Percentiles rank a stretch among this genome's conserved stretches.
These are phyloP conservation scores for Tenualosa thibaudeaui DNA, from an alignment of 2,797 vertebrate genomes.

Conservation along the genomic window DNA sequence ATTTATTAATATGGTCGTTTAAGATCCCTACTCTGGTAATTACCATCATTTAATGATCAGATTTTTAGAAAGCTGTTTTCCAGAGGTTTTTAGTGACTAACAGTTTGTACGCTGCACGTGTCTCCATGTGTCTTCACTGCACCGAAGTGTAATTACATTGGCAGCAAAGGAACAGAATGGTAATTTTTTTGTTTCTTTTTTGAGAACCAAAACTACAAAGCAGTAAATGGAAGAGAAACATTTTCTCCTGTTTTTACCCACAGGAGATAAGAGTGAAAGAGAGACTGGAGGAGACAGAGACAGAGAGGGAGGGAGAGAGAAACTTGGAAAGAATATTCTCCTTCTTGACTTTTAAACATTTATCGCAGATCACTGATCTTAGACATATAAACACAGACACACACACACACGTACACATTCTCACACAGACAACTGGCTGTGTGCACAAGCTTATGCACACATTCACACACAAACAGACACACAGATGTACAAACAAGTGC, in stretches of 20 bases:
- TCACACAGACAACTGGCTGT: conserved; percentile 31
- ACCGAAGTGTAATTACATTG: background rate
- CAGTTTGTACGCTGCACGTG: background rate
- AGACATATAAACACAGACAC: background rate
- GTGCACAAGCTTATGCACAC: background rate
- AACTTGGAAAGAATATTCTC: conserved; percentile 5
- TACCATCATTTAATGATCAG: conserved; percentile 13
- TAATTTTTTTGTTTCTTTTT: conserved; percentile 7
- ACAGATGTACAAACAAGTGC: conserved; percentile 44
- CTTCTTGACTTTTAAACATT: conserved; percentile 54
- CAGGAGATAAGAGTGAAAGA: background rate
- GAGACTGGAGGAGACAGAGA: background rate
- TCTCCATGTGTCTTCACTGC: background rate
- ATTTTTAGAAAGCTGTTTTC: background rate
- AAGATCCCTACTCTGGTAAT: background rate
- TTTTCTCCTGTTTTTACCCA: background rate
- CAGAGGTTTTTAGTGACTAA: background rate
- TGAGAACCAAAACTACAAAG: background rate
- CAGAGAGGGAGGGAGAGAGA: background rate
- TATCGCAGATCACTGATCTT: conserved; percentile 54
- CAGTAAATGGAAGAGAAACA: background rate
- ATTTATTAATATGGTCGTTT: conserved; percentile 16
- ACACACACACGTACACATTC: conserved; percentile 41
- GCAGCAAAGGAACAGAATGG: background rate
- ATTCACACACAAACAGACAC: conserved; percentile 29